Base-by-base conservation (phyloP, 2,888 invertebrate species). In the Rambutsinella grinnellia region DNA sequence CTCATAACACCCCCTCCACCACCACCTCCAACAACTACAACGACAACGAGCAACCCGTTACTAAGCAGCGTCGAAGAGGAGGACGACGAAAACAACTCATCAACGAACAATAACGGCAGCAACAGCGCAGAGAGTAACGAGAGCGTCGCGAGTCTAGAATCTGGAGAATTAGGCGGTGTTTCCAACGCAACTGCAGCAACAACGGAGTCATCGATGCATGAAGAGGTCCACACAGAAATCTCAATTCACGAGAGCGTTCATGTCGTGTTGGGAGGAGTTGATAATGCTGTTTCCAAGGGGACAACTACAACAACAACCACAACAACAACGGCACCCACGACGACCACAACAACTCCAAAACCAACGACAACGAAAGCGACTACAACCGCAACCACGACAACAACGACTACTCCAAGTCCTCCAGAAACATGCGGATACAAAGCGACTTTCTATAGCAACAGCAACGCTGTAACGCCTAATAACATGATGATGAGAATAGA, bases 21-120 rank as follows among this genome's bases (percentile, higher is more conserved):
- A 79, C 78, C 28, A 65, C 79, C 71, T 1, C 74, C 76, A 24
- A 76, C 78, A 17, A 75, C 78, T 44, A 67, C 70, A 21, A 47
- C 62, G 3, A 24, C 67, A n/a, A n/a, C 70, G 15, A 28, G 46
- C 36, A 58, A 71, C 3, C 44, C 24, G 1, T 15, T 58, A 24
- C 67, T 79, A 69, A 83, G 66, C 24, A 28, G 58, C 10, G 76
- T 60, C 51, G 66, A 66, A 79, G 82, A 78, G 51, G 70, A 67
- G 56, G 74, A 81, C 65, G 79, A 71, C 19, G 28, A 53, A 61
- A 24, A 60, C 27, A 44, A 23, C n/a, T 70, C 66, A 57, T 76
- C 76, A 10, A 58, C 26, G 10, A 68, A 26, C 17, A 54, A 58
- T 19, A 58, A 53, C 56, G 44, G 62, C 28, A 53, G 46, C 3